phyloP scores from a whole-genome alignment of 2,113 vertebrate genomes.

The Sorex fumeus region DNA sequence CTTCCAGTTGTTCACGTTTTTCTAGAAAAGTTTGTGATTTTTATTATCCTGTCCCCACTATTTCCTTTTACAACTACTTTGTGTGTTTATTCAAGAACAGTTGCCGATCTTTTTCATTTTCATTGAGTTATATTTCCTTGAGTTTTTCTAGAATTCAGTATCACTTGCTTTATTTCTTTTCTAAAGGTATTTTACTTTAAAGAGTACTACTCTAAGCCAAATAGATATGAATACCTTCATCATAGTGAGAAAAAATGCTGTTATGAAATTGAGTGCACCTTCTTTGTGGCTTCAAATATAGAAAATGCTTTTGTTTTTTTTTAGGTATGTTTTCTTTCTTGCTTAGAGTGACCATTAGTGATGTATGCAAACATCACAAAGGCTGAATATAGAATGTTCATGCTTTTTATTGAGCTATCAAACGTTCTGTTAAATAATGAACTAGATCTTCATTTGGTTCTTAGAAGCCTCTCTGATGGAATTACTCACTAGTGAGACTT shows the following conservation, averaged over 20 bases:
- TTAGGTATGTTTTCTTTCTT: neutral
- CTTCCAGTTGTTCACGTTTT: conserved; percentile 55
- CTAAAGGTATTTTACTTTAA: conserved; percentile 11
- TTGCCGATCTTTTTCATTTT: conserved; percentile 2
- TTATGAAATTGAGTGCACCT: neutral
- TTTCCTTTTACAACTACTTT: conserved; percentile 38
- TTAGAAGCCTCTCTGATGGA: no score
- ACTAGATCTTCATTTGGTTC: no score
- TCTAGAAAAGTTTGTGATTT: conserved; percentile 9
- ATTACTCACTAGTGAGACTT: no score
- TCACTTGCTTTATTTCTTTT: neutral
- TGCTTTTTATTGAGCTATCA: no score
- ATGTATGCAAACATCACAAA: no score
- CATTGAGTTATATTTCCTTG: neutral
- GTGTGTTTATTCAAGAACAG: neutral
- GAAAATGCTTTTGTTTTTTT: neutral
- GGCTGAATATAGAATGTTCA: no score
- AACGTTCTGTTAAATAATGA: no score
- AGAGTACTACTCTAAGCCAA: neutral
- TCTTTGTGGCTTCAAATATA: neutral
- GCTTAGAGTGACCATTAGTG: neutral
- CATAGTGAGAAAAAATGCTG: neutral
- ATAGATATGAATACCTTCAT: neutral
- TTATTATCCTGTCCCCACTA: conserved; percentile 7
- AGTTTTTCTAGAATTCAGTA: neutral